These are phyloP conservation scores for Oxystoma pomonae DNA, from an alignment of 2,888 invertebrate species.

Conservation along the genomic window DNA sequence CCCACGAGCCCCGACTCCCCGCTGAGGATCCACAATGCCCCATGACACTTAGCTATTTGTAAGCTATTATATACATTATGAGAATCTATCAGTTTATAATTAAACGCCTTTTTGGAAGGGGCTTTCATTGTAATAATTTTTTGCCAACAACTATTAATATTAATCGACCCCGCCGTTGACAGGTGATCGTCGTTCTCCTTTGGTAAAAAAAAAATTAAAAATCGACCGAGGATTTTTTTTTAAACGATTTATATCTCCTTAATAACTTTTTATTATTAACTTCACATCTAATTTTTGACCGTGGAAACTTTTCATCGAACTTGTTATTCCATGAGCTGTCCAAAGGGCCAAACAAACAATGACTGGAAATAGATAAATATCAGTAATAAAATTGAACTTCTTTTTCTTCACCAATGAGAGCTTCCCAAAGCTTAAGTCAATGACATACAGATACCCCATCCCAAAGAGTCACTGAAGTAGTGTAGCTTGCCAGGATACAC, in stretches of 20 bases:
- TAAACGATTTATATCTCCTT: background rate
- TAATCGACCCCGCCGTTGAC: conserved; percentile 15
- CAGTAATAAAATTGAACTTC: no score
- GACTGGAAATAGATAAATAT: no score
- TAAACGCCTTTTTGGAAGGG: conserved; percentile 38
- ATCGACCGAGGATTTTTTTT: background rate
- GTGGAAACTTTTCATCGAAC: no score
- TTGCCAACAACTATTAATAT: conserved; percentile 27
- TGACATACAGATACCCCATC: no score
- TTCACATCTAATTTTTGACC: no score
- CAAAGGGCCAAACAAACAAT: no score
- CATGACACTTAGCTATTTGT: conserved; percentile 48
- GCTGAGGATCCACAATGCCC: conserved; percentile 42
- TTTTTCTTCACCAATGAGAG: no score
- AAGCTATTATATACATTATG: conserved; percentile 44
- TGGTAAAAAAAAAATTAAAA: no score
- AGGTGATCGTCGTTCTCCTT: background rate
- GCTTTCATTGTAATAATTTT: conserved; percentile 36
- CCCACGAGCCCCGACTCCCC: conserved; percentile 39
- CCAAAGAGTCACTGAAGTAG: no score
- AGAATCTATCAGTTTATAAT: conserved; percentile 47
- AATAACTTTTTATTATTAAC: background rate
- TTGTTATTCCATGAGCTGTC: no score
- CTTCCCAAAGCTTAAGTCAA: no score
- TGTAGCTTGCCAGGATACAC: no score